Evolutionary conservation across 2,113 vertebrate species (phyloP), one percentile per base, ranked within the genome.

Genomic region (Thalassoma bifasciatum): DNA sequence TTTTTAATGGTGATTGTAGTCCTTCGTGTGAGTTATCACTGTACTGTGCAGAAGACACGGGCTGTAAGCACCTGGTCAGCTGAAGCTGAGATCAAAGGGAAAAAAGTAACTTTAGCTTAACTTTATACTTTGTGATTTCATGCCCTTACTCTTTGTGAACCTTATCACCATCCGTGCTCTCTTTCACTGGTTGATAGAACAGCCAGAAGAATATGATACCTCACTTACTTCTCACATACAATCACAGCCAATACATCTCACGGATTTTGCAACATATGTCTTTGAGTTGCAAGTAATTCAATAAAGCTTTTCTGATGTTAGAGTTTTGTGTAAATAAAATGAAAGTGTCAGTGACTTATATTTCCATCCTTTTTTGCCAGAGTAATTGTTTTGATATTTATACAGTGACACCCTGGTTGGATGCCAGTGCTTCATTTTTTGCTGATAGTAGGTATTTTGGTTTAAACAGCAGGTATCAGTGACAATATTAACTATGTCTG

Each of bases 11-110:
- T 56, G 51, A 51, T 61, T 71, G 49, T 54, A 56, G 23, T 40
- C 46, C 59, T 73, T 63, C 10, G 51, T 36, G 77, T 79, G 58
- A 78, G 74, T 63, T 81, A 53, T 52, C 44, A 44, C 72, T 30
- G 8, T 53, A 58, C 34, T 12, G 34, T 57, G 30, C 6, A 30
- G 30, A 30, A 30, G 26, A 22, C 26, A 16, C 22, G 40, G 26
- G 68, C 47, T 16, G 44, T 61, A 23, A 14, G 23, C n/a, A 12
- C 58, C 56, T 11, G 19, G 22, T 11, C 40, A 9, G 22, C 19
- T 22, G 56, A 42, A 37, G 56, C 53, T 26, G 12, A n/a, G 10
- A 36, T 37, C 10, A 47, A 46, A 63, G 24, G n/a, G 16, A 44
- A 1, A 44, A 4, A 0, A 6, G 14, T 17, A 16, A 13, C 30